phyloP scores from a whole-genome alignment of 2,888 invertebrate species.

The Parochlus steinenii region DNA sequence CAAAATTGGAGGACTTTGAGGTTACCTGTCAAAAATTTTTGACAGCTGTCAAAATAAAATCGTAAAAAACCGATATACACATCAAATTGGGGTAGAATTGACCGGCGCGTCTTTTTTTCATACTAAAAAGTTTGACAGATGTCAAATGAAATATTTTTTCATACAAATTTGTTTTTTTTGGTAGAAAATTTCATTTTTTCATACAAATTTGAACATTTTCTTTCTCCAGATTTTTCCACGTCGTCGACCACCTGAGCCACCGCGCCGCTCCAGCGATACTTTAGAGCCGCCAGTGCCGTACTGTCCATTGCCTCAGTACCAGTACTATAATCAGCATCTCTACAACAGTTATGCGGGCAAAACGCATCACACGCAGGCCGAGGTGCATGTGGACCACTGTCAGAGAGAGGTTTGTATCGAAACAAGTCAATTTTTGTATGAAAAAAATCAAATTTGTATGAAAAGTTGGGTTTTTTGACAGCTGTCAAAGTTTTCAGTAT shows the following conservation, averaged over 20 bases:
- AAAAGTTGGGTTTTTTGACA: neutral
- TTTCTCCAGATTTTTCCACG: slow-evolving; percentile 8
- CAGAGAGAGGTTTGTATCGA: slow-evolving; percentile 11
- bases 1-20: slow-evolving; percentile 17
- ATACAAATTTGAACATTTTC: too few species aligned
- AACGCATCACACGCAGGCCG: slow-evolving; percentile 11
- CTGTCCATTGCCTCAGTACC: slow-evolving; percentile 1
- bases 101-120: too few species aligned
- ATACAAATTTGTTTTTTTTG: slow-evolving; percentile 1
- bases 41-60: too few species aligned
- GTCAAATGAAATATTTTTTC: neutral
- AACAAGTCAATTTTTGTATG: too few species aligned
- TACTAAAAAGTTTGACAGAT: too few species aligned
- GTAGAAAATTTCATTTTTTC: too few species aligned
- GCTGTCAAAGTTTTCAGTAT: too few species aligned
- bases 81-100: too few species aligned
- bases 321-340: slow-evolving; percentile 2
- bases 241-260: slow-evolving; percentile 8
- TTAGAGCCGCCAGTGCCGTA: slow-evolving; percentile 6
- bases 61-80: too few species aligned
- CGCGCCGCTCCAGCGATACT: slow-evolving; percentile 9
- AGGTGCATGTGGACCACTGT: slow-evolving; percentile 9
- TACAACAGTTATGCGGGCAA: slow-evolving; percentile 22
- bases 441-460: neutral
- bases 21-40: too few species aligned